Percentiles rank a stretch among this genome's conserved stretches.
Conservation (phyloP, 1,140 invertebrate species). For the Brachionus rubens region DNA sequence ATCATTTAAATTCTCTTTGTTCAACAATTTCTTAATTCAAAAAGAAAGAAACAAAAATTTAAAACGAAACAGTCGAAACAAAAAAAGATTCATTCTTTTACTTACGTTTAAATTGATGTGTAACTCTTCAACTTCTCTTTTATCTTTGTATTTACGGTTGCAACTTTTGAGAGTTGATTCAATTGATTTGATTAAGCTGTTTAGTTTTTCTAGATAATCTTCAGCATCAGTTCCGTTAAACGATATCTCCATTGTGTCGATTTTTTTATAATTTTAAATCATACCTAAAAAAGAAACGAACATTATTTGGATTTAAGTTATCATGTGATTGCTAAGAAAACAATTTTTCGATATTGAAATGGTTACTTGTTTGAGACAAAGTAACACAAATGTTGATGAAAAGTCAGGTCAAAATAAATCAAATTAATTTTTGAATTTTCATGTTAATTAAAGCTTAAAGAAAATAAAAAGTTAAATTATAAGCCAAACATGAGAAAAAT, state of each 20-base stretch:
- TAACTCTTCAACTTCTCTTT: slow-evolving; percentile 26
- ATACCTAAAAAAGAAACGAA: neutral
- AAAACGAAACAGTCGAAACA: neutral
- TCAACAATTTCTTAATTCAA: slow-evolving; percentile 31
- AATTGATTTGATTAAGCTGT: neutral
- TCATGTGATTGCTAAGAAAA: too few species aligned
- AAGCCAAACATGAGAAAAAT: too few species aligned
- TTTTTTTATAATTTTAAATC: neutral
- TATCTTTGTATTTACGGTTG: slow-evolving; percentile 12
- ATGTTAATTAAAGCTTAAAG: too few species aligned
- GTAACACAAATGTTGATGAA: too few species aligned
- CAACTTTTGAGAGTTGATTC: slow-evolving; percentile 32
- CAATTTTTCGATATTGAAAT: too few species aligned
- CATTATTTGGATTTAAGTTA: too few species aligned
- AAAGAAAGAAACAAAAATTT: too few species aligned
- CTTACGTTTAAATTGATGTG: slow-evolving; percentile 1
- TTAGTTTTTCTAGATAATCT: slow-evolving; percentile 20
- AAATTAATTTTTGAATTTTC: too few species aligned
- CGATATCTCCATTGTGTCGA: neutral
- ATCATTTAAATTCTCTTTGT: slow-evolving; percentile 40
- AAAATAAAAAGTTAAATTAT: too few species aligned
- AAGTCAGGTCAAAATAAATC: too few species aligned
- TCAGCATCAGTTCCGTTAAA: slow-evolving; percentile 5
- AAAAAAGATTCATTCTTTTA: neutral
- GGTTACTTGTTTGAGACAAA: too few species aligned